Percentiles rank a stretch among this genome's conserved stretches.
Evolutionary conservation across 2,113 vertebrate genomes (phyloP).

Genomic region (Aptenodytes patagonicus): DNA sequence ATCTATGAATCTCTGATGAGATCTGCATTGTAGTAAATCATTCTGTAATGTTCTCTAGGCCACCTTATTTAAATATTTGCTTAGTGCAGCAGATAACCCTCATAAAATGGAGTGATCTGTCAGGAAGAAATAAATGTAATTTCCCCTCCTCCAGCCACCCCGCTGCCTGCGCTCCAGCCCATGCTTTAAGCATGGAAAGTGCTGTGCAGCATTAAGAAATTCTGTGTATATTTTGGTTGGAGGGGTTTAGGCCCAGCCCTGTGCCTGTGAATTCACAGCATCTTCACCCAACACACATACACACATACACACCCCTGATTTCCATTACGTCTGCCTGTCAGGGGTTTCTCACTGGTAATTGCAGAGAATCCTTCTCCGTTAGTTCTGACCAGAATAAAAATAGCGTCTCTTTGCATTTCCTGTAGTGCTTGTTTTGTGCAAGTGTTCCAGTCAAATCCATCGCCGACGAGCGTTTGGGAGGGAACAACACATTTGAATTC

Average conservation of each 20-base stretch:
- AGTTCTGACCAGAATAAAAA: conserved; percentile 12
- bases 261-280: neutral
- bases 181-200: neutral
- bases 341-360: neutral
- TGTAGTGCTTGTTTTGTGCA: neutral
- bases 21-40: conserved; percentile 17
- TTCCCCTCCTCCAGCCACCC: neutral
- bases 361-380: neutral
- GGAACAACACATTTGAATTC: neutral
- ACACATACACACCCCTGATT: neutral
- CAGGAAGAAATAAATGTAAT: conserved; percentile 41
- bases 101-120: conserved; percentile 14
- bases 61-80: conserved; percentile 62
- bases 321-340: neutral
- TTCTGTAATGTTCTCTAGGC: neutral
- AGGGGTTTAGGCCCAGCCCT: neutral
- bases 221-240: neutral
- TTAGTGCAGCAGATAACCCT: conserved; percentile 42
- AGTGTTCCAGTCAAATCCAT: neutral
- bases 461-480: neutral
- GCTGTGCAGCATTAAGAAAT: neutral
- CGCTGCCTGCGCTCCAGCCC: neutral
- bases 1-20: neutral
- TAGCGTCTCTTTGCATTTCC: neutral
- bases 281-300: neutral